Percentiles rank a stretch among this genome's conserved stretches.
These are phyloP conservation scores for human DNA, from an alignment of 2,113 vertebrate genomes.

Conservation along the genomic window GRCh38 chr2:216558501-216559000, in stretches of 20 bases:
- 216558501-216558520: not conserved
- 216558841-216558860: not conserved
- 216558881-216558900: not conserved
- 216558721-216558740: not conserved
- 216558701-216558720: not conserved
- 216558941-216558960: not conserved
- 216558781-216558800: not conserved
- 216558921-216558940: not conserved
- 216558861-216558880: not conserved
- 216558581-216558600: not conserved
- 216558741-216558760: not conserved
- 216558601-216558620: not conserved
- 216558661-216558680: not conserved
- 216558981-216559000: not conserved
- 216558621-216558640: not conserved
- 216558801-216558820: not conserved
- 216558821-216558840: not conserved
- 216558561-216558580: not conserved
- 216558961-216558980: not conserved
- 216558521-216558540: not conserved
- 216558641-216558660: not conserved
- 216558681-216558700: not conserved
- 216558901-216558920: not conserved
- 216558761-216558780: not conserved
- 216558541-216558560: not conserved